Conservation (phyloP, 2,888 invertebrate species). For the Carpatolechia fugitivella region DNA sequence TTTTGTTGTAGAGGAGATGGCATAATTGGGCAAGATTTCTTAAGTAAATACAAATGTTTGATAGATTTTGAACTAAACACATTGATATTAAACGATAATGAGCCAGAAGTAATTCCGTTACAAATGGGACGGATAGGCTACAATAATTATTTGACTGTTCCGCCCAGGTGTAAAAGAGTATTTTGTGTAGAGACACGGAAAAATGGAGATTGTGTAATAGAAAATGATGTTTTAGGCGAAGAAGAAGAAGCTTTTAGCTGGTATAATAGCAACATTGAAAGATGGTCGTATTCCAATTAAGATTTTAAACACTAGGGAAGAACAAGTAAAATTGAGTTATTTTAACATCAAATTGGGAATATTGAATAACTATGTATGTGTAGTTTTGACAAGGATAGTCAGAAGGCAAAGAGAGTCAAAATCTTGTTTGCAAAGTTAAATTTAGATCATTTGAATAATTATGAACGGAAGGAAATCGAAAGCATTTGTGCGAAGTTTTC, state of each 20-base stretch:
- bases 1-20: background rate
- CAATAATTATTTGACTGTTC: background rate
- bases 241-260: no score
- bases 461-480: background rate
- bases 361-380: background rate
- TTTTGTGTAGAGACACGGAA: background rate
- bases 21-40: background rate
- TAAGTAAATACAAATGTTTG: background rate
- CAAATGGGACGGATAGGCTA: background rate
- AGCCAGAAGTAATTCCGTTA: background rate
- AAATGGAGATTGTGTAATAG: no score
- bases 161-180: background rate
- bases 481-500: background rate
- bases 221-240: no score
- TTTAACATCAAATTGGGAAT: background rate
- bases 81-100: background rate
- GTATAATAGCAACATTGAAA: no score
- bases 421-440: background rate
- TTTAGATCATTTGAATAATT: background rate
- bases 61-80: background rate
- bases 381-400: background rate
- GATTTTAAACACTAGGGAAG: background rate
- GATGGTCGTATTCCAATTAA: background rate
- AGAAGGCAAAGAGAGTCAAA: background rate
- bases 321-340: background rate